Conservation (phyloP, 2,113 vertebrate species). For the Tenrec ecaudatus region DNA sequence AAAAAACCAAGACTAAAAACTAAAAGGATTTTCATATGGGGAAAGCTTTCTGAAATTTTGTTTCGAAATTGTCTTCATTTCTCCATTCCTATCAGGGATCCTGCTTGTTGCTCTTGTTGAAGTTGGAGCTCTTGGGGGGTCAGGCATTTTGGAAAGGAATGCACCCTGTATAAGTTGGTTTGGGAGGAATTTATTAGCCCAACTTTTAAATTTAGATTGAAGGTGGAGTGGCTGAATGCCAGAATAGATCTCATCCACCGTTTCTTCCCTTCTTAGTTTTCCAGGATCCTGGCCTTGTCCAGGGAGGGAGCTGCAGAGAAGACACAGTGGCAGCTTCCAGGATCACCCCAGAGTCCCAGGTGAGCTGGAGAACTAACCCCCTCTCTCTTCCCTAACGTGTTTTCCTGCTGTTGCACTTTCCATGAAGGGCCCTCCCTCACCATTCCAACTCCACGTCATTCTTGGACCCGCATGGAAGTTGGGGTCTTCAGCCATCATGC, state of each 20-base stretch:
- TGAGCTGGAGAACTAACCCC: not conserved
- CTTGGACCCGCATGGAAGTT: not conserved
- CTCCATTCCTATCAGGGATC: not conserved
- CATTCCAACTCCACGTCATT: not conserved
- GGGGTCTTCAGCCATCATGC: not conserved
- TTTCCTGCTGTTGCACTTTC: not conserved
- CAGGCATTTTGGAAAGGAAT: not conserved
- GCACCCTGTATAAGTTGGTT: not conserved
- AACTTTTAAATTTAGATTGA: not conserved
- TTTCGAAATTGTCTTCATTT: not conserved
- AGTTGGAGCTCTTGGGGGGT: not conserved
- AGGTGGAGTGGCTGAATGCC: not conserved
- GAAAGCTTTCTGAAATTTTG: not conserved
- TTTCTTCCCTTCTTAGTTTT: constrained; percentile 53
- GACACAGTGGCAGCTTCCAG: not conserved
- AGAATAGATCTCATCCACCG: constrained; percentile 11
- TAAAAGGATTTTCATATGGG: not conserved
- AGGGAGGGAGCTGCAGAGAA: not conserved
- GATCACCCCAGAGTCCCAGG: constrained; percentile 57
- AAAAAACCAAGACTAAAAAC: not conserved
- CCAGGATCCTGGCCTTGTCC: constrained; percentile 50
- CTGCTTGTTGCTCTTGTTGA: not conserved
- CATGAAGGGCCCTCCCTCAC: not conserved
- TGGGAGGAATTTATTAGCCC: not conserved
- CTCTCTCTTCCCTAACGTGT: not conserved